These are phyloP conservation scores for Fundulus diaphanus DNA, from an alignment of 2,797 vertebrate genomes.

Conservation along the genomic window DNA sequence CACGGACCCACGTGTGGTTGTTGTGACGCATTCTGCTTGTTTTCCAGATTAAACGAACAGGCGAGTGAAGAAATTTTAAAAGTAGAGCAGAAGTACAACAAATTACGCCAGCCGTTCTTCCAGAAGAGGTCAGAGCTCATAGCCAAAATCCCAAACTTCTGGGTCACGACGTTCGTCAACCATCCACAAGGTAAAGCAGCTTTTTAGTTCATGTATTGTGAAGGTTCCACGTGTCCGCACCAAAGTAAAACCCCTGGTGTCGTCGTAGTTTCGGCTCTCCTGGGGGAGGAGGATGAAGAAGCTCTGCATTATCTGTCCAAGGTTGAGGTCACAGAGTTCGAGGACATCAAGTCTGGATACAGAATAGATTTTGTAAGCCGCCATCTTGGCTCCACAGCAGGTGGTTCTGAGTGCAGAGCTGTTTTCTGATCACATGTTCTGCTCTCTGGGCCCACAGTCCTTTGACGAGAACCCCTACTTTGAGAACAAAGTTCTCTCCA, in stretches of 20 bases:
- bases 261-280: slow-evolving; percentile 91
- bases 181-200: slow-evolving; percentile 91
- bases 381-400: neutral
- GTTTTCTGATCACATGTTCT: neutral
- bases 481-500: slow-evolving; percentile 98
- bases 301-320: slow-evolving; percentile 97
- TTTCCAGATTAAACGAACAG: slow-evolving; percentile 95
- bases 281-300: slow-evolving; percentile 96
- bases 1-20: neutral
- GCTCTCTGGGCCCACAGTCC: slow-evolving; percentile 78
- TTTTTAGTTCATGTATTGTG: neutral
- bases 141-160: slow-evolving; percentile 98
- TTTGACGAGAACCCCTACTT: slow-evolving; percentile 99
- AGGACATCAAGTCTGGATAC: slow-evolving; percentile 99
- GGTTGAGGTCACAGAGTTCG: slow-evolving; percentile 98
- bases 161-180: slow-evolving; percentile 99
- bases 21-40: neutral
- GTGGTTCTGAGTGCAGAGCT: neutral
- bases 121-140: slow-evolving; percentile 99
- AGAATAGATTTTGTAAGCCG: slow-evolving; percentile 99
- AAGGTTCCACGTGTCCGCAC: neutral
- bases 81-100: slow-evolving; percentile 99
- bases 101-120: slow-evolving; percentile 98
- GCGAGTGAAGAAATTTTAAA: slow-evolving; percentile 99
- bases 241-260: neutral